Conservation (phyloP, 2,888 invertebrate genomes). For the Tigriopus californicus region DNA sequence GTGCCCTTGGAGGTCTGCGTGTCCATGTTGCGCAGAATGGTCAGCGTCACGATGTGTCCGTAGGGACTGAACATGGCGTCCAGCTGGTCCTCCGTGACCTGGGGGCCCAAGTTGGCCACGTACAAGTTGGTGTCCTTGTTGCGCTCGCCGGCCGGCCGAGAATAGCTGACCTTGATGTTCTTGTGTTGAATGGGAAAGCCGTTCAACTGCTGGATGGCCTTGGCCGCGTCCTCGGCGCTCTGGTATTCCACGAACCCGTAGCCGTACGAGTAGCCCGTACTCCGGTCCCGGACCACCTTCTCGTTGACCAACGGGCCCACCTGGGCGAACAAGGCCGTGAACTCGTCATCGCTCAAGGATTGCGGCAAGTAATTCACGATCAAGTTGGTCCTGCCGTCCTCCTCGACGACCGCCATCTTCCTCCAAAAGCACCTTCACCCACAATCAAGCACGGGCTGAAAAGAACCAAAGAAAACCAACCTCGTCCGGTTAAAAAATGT, state of each 20-base stretch:
- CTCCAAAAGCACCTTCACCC: too few species aligned
- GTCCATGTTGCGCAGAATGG: constrained; percentile 68
- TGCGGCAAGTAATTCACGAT: constrained; percentile 92
- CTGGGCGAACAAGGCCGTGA: constrained; percentile 67
- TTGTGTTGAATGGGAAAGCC: constrained; percentile 77
- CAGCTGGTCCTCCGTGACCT: constrained; percentile 31
- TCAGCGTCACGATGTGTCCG: constrained; percentile 78
- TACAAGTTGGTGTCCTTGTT: constrained; percentile 87
- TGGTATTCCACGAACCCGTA: constrained; percentile 88
- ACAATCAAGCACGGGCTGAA: too few species aligned
- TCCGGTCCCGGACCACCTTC: constrained; percentile 20
- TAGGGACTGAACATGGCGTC: constrained; percentile 68
- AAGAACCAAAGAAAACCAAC: too few species aligned
- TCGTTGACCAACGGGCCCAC: constrained; percentile 53
- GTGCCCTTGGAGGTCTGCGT: constrained; percentile 74
- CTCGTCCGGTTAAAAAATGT: too few species aligned
- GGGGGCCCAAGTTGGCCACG: constrained; percentile 51
- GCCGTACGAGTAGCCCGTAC: constrained; percentile 88
- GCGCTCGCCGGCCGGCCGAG: constrained; percentile 71
- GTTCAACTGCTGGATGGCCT: constrained; percentile 69
- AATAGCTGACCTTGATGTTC: constrained; percentile 78
- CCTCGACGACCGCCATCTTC: constrained; percentile 4
- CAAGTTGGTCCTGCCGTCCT: constrained; percentile 44
- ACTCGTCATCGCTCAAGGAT: constrained; percentile 35
- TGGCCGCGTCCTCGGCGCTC: constrained; percentile 59